Evolutionary conservation across 1,140 invertebrate genomes (phyloP), one percentile per base, ranked within the genome.

Genomic region (Mercenaria mercenaria): DNA sequence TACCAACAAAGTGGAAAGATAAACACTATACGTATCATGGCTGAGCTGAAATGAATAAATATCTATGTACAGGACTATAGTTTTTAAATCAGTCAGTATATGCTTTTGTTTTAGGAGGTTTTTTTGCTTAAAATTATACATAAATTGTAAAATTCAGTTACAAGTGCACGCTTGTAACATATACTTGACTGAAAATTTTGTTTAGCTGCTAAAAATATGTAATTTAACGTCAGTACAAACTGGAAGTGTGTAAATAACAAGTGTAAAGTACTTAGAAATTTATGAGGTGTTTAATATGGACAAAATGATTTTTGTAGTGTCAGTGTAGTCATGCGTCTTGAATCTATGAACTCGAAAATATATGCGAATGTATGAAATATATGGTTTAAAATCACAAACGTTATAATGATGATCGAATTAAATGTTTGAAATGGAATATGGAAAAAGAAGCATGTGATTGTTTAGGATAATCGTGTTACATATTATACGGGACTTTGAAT

Each of bases 11-110:
- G 37, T 72, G 67, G 67, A 72, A 39, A 72, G 67, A 72, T 37
- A 72, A 34, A 72, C 34, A 72, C 67, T 72, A 72, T 41, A 10
- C 34, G 10, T 67, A 67, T 67, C 67, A 72, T 72, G 67, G 37
- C 67, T 72, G 67, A 72, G 8, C 18, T 18, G 67, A 72, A 39
- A 13, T 72, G 18, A 72, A 72, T 41, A n/a, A 32, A 72, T 72
- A 72, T 72, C 67, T 72, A 39, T 72, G 67, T 64, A 64, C 59
- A 64, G 26, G n/a, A 26, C n/a, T 64, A 64, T n/a, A 64, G 59
- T 64, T 41, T n/a, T 41, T 72, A 72, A 72, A 15, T 39, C 67
- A 72, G 20, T 72, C 26, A 20, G 67, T 15, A 72, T 39, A 72
- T 29, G 39, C 18, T 59, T 59, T 6, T 59, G 56, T 59, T n/a